Evolutionary conservation across 2,113 vertebrate genomes (phyloP).

Genomic region (Chinchilla lanigera): DNA sequence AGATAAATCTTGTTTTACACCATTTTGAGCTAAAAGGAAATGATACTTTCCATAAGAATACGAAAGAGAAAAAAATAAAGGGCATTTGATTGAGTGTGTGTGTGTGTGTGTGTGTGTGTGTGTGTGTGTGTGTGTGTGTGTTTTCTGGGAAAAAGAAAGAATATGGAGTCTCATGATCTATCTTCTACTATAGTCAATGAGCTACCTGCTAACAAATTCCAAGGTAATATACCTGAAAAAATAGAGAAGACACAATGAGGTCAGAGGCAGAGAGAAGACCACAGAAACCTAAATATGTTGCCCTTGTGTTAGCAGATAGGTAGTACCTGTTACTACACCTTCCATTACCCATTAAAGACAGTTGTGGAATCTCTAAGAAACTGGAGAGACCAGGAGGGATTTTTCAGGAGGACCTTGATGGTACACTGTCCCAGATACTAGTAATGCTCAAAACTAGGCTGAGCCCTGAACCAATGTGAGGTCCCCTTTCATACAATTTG

Average conservation of each 20-base stretch:
- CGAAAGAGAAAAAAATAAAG: neutral
- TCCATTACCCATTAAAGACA: neutral
- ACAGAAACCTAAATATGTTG: neutral
- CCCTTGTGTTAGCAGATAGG: neutral
- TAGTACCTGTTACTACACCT: neutral
- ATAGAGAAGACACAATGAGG: neutral
- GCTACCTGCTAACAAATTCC: neutral
- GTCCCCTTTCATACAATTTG: neutral
- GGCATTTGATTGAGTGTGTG: neutral
- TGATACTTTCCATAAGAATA: neutral
- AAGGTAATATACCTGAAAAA: neutral
- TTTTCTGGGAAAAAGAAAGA: neutral
- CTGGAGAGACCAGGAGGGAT: neutral
- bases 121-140: neutral
- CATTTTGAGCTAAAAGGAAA: slow-evolving; percentile 33
- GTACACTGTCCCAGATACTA: neutral
- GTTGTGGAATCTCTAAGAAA: neutral
- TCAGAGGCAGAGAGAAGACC: neutral
- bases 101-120: neutral
- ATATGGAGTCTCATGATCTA: neutral
- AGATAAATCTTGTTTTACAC: neutral
- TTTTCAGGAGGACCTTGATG: neutral
- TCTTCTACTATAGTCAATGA: neutral
- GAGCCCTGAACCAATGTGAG: neutral
- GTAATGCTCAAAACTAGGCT: neutral